Evolutionary conservation across 1,140 invertebrate genomes (phyloP), one percentile per base, ranked within the genome.

Genomic region (Pseudomyrmex gracilis): DNA sequence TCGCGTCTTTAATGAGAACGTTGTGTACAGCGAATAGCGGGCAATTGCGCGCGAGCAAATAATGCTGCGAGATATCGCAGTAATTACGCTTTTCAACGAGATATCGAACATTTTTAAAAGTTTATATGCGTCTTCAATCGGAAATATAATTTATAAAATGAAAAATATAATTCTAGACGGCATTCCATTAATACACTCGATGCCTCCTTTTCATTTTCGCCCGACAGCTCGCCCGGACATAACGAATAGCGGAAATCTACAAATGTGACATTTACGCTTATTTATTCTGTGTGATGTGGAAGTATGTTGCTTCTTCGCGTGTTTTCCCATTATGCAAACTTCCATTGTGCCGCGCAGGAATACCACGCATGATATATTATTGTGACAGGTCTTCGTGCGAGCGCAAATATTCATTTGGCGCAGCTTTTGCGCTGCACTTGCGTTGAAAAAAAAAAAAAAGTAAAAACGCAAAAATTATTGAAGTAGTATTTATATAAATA

Each of bases 281-380:
- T 80, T 80, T 80, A 70, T 70, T 71, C n/a, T 71, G 3, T n/a
- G 22, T 47, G 43, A 80, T 49, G 34, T 34, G 76, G 55, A 80
- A 24, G 53, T 60, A 66, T 58, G 76, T 57, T 70, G 57, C 55
- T 49, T 60, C 34, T n/a, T 24, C 64, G 66, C 64, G 66, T 70
- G 76, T 80, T 71, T 71, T 70, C 66, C 76, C 43, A 80, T 80
- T 80, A 80, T 22, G 60, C 73, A 24, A 53, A 80, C 66, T 80
- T 58, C 45, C 22, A 49, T 80, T 80, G 57, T 80, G 12, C 24
- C 24, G 24, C n/a, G 12, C 20, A 24, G 13, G 22, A 70, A 71
- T 80, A 80, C 70, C 20, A 24, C 55, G 45, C 12, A 43, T 70
- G 43, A 70, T 24, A 34, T 60, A 47, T 80, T 15, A 45, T 51